phyloP scores from a whole-genome alignment of 2,113 vertebrate species.

The Natator depressus region DNA sequence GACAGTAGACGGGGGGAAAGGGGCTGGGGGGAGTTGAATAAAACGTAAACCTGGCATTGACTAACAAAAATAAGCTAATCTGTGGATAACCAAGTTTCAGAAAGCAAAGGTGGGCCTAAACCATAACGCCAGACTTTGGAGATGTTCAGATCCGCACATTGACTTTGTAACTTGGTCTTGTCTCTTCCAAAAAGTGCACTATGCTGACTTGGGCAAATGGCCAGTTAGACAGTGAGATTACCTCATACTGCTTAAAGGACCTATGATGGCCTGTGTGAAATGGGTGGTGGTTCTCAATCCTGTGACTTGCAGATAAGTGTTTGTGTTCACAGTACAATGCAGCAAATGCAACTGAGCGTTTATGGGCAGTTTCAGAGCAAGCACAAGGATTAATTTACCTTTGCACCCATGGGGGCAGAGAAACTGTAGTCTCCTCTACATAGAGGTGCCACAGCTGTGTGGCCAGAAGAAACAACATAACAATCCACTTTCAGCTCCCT shows the following conservation, averaged over 20 bases:
- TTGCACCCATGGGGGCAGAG: neutral
- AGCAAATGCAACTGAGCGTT: neutral
- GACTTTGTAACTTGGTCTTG: neutral
- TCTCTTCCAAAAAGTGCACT: neutral
- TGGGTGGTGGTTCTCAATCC: neutral
- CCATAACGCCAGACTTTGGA: neutral
- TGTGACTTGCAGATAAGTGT: neutral
- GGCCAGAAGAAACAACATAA: conserved; percentile 43
- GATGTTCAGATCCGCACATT: neutral
- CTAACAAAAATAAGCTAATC: neutral
- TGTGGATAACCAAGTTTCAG: neutral
- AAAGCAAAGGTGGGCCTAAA: neutral
- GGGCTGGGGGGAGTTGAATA: neutral
- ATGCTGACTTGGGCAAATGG: neutral
- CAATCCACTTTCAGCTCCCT: conserved; percentile 20
- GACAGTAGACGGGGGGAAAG: neutral
- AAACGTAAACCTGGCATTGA: neutral
- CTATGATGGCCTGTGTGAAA: neutral
- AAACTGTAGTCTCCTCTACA: neutral
- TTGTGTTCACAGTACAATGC: neutral
- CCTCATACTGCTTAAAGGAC: neutral
- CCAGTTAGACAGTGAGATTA: neutral
- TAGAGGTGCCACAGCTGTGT: neutral
- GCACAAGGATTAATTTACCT: neutral
- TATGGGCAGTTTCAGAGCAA: neutral